Evolutionary conservation across 2,888 invertebrate species (phyloP), one percentile per base, ranked within the genome.

Genomic region (Drosophila infuscata): DNA sequence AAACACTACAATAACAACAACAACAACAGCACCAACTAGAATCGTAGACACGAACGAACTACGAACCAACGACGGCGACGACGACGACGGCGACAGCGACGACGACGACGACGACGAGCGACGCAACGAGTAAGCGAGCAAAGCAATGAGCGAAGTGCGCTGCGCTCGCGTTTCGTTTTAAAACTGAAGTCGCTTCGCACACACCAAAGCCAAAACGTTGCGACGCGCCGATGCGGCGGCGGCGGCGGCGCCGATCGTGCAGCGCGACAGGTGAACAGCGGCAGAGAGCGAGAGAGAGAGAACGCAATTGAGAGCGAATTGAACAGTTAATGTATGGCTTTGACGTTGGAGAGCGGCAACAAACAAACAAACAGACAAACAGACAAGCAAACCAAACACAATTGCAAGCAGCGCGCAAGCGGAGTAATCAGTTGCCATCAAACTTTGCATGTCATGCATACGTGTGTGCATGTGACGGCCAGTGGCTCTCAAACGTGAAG

Each of bases 111-210:
- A 25, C 20, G 52, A 57, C 76, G 52, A 52, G 52, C 52, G 33
- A 32, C 20, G 32, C 20, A 52, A 6, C 61, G 53, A 77, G 41
- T 60, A 67, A 76, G 49, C 76, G 66, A 80, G 73, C 80, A 76
- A 59, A 74, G 56, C 71, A 72, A 63, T 70, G 36, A 51, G 67
- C 75, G 72, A 51, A 68, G 67, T 79, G 68, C 78, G 72, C 79
- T 72, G 72, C 79, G 79, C 78, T 70, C 78, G 83, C 81, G 80
- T 69, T 80, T 82, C 80, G 82, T 69, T 82, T 78, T 72, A 69
- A 71, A 79, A 81, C 82, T 81, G 62, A 81, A 76, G 62, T 64
- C 72, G 33, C 32, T n/a, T 30, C 29, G 49, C 41, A 36, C 36
- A 49, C 49, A 49, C 56, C 49, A 69, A 58, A 56, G 35, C 52